A percentile compares a stretch with the other conserved stretches of the same genome.
Conservation (phyloP, 2,113 vertebrate genomes). For the Oreochromis niloticus region DNA sequence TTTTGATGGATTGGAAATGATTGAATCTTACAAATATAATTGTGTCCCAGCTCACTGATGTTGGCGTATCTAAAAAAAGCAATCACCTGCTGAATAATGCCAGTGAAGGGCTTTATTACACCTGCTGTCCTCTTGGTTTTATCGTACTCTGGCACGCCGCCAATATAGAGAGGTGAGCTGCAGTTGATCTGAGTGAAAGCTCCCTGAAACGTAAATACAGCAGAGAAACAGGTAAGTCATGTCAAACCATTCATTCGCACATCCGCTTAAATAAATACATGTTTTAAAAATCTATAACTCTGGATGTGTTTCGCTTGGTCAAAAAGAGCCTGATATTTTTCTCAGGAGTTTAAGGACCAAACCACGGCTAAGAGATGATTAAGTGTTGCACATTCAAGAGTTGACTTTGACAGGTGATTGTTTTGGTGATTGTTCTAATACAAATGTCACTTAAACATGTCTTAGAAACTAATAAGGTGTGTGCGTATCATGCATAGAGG, state of each 20-base stretch:
- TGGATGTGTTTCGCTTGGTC: not conserved
- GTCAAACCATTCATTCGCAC: not conserved
- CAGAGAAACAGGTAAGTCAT: not conserved
- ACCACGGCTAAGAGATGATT: not conserved
- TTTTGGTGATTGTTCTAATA: not conserved
- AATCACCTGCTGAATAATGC: constrained; percentile 91
- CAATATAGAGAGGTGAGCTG: constrained; percentile 87
- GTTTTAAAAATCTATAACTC: not conserved
- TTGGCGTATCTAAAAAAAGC: not conserved
- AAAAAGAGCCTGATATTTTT: not conserved
- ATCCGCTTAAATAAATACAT: not conserved
- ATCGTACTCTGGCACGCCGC: constrained; percentile 86
- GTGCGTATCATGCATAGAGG: not conserved
- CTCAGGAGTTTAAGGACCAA: not conserved
- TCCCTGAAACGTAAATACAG: constrained; percentile 71
- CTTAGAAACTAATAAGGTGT: not conserved
- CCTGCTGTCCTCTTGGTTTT: constrained; percentile 83
- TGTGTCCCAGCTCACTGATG: not conserved
- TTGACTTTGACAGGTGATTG: not conserved
- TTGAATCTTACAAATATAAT: not conserved
- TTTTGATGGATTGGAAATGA: not conserved
- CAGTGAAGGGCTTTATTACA: constrained; percentile 80
- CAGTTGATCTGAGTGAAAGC: constrained; percentile 97
- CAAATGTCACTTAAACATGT: not conserved
- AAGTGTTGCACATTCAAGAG: not conserved